phyloP scores from a whole-genome alignment of 2,797 vertebrate species.

The Melanotaenia maccullochi region DNA sequence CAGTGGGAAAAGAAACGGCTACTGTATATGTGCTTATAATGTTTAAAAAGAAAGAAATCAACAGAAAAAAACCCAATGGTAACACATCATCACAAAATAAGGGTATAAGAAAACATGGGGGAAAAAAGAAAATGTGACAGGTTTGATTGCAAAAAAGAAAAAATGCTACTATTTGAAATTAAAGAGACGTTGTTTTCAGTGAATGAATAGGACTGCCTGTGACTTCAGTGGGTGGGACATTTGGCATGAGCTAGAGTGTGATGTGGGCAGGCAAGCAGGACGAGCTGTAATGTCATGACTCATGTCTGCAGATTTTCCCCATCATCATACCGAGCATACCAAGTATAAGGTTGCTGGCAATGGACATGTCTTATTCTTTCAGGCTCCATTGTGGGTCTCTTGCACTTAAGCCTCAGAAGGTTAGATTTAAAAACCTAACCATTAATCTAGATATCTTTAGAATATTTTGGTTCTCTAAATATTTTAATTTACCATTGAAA shows the following conservation, averaged over 20 bases:
- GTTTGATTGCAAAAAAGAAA: not conserved
- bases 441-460: not conserved
- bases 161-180: not conserved
- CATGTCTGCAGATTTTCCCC: slow-evolving; percentile 19
- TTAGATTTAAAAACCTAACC: not conserved
- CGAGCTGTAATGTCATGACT: slow-evolving; percentile 35
- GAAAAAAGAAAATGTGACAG: too few species aligned
- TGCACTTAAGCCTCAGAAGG: not conserved
- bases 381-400: not conserved
- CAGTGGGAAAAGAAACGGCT: not conserved
- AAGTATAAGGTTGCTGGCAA: not conserved
- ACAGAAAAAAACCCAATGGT: not conserved
- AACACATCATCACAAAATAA: not conserved
- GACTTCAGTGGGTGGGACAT: slow-evolving; percentile 1
- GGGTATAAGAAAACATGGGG: not conserved
- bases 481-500: not conserved
- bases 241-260: slow-evolving; percentile 1
- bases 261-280: slow-evolving; percentile 17
- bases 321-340: slow-evolving; percentile 37
- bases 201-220: slow-evolving; percentile 7
- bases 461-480: not conserved
- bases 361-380: not conserved
- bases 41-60: not conserved
- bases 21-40: not conserved
- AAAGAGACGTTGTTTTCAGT: not conserved